A percentile compares a stretch with the other conserved stretches of the same genome.
phyloP scores from a whole-genome alignment of 2,797 vertebrate species.

The Muraenolepis orangiensis region DNA sequence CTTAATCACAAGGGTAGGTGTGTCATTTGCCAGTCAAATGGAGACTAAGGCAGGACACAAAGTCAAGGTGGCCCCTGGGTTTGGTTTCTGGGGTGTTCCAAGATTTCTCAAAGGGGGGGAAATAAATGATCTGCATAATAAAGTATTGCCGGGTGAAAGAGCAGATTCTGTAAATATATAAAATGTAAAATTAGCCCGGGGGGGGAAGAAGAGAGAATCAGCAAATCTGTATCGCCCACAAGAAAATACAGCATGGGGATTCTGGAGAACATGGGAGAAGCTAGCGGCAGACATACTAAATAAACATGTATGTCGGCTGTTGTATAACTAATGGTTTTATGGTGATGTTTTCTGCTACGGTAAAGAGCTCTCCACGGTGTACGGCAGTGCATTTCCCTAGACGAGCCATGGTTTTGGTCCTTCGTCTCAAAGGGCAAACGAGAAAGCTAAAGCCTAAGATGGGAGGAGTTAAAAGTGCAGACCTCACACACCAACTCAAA shows the following conservation, averaged over 20 bases:
- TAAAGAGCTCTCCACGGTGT: conserved; percentile 29
- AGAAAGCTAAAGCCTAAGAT: conserved; percentile 23
- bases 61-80: conserved; percentile 62
- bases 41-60: conserved; percentile 40
- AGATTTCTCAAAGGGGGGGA: conserved; percentile 15
- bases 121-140: conserved; percentile 44
- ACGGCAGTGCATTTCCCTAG: conserved; percentile 19
- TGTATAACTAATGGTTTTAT: conserved; percentile 32
- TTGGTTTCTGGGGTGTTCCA: conserved; percentile 49
- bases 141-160: conserved; percentile 44
- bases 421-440: conserved; percentile 11
- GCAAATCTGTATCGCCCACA: conserved; percentile 56
- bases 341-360: conserved; percentile 14
- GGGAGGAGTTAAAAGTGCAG: conserved; percentile 28
- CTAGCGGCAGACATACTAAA: conserved; percentile 34
- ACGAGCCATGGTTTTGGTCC: conserved; percentile 1
- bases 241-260: conserved; percentile 40
- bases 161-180: conserved; percentile 62
- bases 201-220: conserved; percentile 51
- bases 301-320: conserved; percentile 26
- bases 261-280: conserved; percentile 37
- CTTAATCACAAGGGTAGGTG: conserved; percentile 7
- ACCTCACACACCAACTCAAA: conserved; percentile 26
- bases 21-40: conserved; percentile 20
- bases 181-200: conserved; percentile 59